Evolutionary conservation across 2,113 vertebrate genomes (phyloP).

Genomic region (Pao palembangensis): DNA sequence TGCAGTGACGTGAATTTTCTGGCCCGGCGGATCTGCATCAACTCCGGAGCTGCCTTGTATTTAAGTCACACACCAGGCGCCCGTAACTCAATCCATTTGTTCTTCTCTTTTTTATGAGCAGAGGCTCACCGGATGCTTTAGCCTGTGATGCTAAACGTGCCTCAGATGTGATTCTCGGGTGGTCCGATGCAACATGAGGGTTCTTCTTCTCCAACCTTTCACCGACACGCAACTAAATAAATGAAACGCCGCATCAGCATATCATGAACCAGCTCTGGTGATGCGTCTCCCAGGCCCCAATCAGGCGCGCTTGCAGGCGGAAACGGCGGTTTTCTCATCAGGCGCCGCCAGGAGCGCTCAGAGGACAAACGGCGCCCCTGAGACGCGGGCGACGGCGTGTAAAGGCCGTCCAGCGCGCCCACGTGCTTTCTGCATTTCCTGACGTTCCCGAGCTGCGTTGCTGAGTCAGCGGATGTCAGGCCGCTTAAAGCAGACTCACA

Average conservation of each 20-base stretch:
- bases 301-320: background rate
- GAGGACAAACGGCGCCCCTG: slow-evolving; percentile 36
- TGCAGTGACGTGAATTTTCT: background rate
- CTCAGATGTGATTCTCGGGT: slow-evolving; percentile 14
- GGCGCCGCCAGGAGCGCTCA: slow-evolving; percentile 12
- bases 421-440: slow-evolving; percentile 50
- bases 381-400: slow-evolving; percentile 34
- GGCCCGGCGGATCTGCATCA: slow-evolving; percentile 1
- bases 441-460: slow-evolving; percentile 1
- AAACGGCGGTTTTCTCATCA: slow-evolving; percentile 52
- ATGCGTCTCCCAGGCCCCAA: slow-evolving; percentile 50
- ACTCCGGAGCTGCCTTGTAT: background rate
- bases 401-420: slow-evolving; percentile 43
- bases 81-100: background rate
- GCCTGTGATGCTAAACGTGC: slow-evolving; percentile 8
- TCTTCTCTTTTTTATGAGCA: slow-evolving; percentile 12
- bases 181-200: slow-evolving; percentile 37
- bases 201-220: slow-evolving; percentile 28
- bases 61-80: background rate
- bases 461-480: background rate
- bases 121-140: slow-evolving; percentile 8
- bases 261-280: background rate
- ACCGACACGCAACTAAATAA: slow-evolving; percentile 56
- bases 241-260: slow-evolving; percentile 1
- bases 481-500: background rate